Evolutionary conservation across 2,113 vertebrate genomes (phyloP).

Genomic region (Mirza zaza): DNA sequence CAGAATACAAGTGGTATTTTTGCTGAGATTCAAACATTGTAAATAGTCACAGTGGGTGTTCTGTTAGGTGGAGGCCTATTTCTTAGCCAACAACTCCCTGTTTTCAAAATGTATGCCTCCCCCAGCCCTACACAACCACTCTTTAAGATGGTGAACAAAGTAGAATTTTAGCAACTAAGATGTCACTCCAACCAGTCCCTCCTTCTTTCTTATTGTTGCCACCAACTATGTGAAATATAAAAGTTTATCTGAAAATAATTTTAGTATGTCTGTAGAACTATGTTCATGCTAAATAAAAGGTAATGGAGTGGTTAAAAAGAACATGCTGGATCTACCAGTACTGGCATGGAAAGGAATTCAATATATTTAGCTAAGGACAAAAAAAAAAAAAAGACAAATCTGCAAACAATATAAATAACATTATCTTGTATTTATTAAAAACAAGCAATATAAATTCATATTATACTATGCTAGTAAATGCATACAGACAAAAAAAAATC

Average conservation of each 20-base stretch:
- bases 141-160: slow-evolving; percentile 20
- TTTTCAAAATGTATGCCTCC: slow-evolving; percentile 22
- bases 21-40: slow-evolving; percentile 63
- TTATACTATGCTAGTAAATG: background rate
- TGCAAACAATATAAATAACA: background rate
- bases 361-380: background rate
- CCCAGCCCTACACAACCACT: background rate
- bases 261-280: background rate
- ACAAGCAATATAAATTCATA: background rate
- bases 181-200: background rate
- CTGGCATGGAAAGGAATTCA: background rate
- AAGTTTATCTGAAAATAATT: background rate
- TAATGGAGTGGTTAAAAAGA: background rate
- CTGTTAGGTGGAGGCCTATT: slow-evolving; percentile 39
- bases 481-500: background rate
- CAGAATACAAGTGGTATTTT: slow-evolving; percentile 71
- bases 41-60: slow-evolving; percentile 61
- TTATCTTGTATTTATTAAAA: background rate
- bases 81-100: slow-evolving; percentile 28
- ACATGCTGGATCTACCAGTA: background rate
- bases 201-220: background rate
- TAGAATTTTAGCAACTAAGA: background rate
- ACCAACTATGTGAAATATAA: background rate
- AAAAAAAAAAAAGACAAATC: background rate
- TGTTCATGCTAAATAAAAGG: background rate